Percentiles rank a stretch among this genome's conserved stretches.
phyloP scores from a whole-genome alignment of 64 coral and sea anemone genomes.

The Cladopsammia gracilis region DNA sequence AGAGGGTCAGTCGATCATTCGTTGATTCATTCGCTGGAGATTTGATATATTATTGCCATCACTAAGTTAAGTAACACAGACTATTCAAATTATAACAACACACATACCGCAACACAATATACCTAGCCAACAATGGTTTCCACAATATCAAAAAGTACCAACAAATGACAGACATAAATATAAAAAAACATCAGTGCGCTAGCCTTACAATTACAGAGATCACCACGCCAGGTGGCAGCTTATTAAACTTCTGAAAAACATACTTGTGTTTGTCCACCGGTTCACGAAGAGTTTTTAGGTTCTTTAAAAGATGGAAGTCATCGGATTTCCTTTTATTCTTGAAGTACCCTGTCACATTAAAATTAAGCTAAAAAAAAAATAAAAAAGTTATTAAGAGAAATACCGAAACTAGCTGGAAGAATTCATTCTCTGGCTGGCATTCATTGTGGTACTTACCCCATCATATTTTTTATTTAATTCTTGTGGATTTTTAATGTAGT shows the following conservation, averaged over 20 bases:
- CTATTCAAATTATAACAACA: too few relatives aligned
- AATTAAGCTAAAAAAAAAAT: constrained; percentile 62
- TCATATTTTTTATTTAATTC: constrained; percentile 76
- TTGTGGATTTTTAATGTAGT: constrained; percentile 50
- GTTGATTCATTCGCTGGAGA: too few relatives aligned
- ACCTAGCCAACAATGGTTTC: too few relatives aligned
- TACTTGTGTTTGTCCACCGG: constrained; percentile 86
- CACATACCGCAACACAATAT: too few relatives aligned
- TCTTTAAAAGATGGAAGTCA: constrained; percentile 35
- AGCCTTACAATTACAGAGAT: too few relatives aligned
- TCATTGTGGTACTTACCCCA: constrained; percentile 29
- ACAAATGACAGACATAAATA: too few relatives aligned
- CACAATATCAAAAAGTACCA: too few relatives aligned
- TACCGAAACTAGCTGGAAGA: background rate
- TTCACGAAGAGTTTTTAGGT: constrained; percentile 55
- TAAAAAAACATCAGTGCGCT: too few relatives aligned
- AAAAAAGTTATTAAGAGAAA: background rate
- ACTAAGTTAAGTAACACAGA: too few relatives aligned
- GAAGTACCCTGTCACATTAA: constrained; percentile 60
- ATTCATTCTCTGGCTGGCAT: background rate
- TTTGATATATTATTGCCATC: too few relatives aligned
- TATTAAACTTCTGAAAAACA: background rate
- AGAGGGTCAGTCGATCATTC: too few relatives aligned
- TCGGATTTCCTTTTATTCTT: constrained; percentile 39
- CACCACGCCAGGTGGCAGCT: too few relatives aligned